These are phyloP conservation scores for Opisthograptis luteolata DNA, from an alignment of 2,888 invertebrate species.

Conservation along the genomic window DNA sequence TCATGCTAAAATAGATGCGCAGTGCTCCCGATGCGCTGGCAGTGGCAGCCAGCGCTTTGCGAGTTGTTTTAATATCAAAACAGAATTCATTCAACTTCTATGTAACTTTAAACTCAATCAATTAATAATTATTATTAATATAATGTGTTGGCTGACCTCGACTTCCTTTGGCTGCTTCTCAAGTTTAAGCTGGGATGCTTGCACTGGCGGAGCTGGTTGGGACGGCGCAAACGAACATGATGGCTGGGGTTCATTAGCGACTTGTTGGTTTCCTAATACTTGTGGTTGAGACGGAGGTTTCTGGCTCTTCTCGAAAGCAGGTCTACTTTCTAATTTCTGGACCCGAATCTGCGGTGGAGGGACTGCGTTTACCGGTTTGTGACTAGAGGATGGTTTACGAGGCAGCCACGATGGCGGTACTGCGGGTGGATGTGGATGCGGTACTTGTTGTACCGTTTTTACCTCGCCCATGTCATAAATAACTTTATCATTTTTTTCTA, in stretches of 20 bases:
- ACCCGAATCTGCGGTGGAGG: slow-evolving; percentile 64
- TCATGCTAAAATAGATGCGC: slow-evolving; percentile 75
- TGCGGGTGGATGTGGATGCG: slow-evolving; percentile 70
- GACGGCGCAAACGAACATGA: slow-evolving; percentile 68
- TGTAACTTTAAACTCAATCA: slow-evolving; percentile 15
- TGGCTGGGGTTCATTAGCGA: slow-evolving; percentile 60
- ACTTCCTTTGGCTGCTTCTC: slow-evolving; percentile 74
- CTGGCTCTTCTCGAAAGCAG: slow-evolving; percentile 49
- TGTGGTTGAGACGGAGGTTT: slow-evolving; percentile 51
- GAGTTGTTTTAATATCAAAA: slow-evolving; percentile 41
- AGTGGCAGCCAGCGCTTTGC: slow-evolving; percentile 65
- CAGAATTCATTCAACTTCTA: slow-evolving; percentile 33
- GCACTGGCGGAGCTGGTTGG: slow-evolving; percentile 48
- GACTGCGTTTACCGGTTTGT: slow-evolving; percentile 45
- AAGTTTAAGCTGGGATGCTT: slow-evolving; percentile 65
- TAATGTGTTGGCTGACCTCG: slow-evolving; percentile 70
- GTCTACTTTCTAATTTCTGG: slow-evolving; percentile 58
- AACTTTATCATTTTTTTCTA: slow-evolving; percentile 35
- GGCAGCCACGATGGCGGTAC: slow-evolving; percentile 75
- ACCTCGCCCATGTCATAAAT: slow-evolving; percentile 41
- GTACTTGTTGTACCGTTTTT: slow-evolving; percentile 50
- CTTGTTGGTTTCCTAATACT: slow-evolving; percentile 44
- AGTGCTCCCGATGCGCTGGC: slow-evolving; percentile 69
- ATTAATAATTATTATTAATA: slow-evolving; percentile 12
- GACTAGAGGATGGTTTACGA: slow-evolving; percentile 44